Evolutionary conservation across 2,888 invertebrate genomes (phyloP), one percentile per base, ranked within the genome.

Genomic region (Oligia fasciuncula): DNA sequence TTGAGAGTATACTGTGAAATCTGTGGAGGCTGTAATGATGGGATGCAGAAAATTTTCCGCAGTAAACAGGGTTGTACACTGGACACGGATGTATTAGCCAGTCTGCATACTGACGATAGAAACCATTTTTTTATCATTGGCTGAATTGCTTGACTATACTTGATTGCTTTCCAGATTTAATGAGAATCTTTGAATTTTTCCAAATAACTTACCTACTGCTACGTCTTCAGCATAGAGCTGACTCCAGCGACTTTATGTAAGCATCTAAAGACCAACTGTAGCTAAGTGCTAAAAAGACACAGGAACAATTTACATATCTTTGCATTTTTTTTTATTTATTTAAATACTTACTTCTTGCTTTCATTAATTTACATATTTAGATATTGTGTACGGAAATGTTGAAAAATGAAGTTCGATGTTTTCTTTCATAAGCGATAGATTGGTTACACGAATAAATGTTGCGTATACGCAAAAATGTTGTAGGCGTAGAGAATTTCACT

Each of bases 1-100:
- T 81, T 78, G 72, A 65, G 35, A 84, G 51, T 67, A 17, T 51
- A 65, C 17, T 73, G 74, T 69, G 29, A 75, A 73, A 67, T 63
- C 40, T 49, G n/a, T n/a, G 11, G 51, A 79, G 57, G 29, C 35
- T 80, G 23, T 66, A 80, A 73, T 60, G 65, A 60, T 73, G 40
- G 57, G 19, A 29, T 11, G 40, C 57, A 11, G 23, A 60, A 40
- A 40, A 40, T 5, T 40, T 5, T 40, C 5, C 40, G 40, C 40
- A 40, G 40, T 40, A 40, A 40, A 40, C 40, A 40, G 40, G 4
- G 40, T 5, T 40, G 5, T 40, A 5, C 40, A 40, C 5, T 40
- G 40, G 5, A 40, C 40, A 40, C 40, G 40, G 40, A 0, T 40
- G 40, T 40, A 5, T 40, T 40, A 40, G 40, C 40, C 40, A 40